These are phyloP conservation scores for Scopus umbretta DNA, from an alignment of 2,113 vertebrate genomes.

Conservation along the genomic window DNA sequence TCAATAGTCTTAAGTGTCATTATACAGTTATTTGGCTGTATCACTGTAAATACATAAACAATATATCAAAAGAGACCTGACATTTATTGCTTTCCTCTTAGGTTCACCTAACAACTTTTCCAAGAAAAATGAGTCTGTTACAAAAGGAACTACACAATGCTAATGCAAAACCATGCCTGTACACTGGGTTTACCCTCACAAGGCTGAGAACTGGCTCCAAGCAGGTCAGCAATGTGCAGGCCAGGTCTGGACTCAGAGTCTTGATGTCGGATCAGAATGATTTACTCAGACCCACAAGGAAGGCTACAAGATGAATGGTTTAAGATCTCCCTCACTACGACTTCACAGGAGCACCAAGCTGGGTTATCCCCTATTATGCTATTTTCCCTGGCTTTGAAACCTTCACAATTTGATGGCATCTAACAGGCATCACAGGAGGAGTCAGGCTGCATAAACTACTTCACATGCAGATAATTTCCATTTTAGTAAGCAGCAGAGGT, in stretches of 20 bases:
- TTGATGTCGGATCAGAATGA: not conserved
- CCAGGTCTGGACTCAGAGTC: not conserved
- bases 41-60: not conserved
- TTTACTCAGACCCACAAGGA: not conserved
- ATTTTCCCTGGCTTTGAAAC: not conserved
- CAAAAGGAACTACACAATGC: not conserved
- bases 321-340: not conserved
- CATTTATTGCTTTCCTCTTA: not conserved
- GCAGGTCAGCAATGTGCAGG: not conserved
- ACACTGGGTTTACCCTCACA: rapidly evolving
- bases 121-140: not conserved
- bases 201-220: not conserved
- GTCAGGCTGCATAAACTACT: not conserved
- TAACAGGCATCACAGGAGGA: not conserved
- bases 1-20: not conserved
- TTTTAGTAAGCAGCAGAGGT: not conserved
- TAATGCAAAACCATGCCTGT: not conserved
- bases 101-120: not conserved
- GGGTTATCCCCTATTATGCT: not conserved
- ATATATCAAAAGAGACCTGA: not conserved
- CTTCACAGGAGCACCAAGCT: not conserved
- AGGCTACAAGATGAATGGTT: not conserved
- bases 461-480: not conserved
- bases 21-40: not conserved
- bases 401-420: not conserved